Conservation (phyloP, 1,140 invertebrate species). For the Drosophila paulistorum region DNA sequence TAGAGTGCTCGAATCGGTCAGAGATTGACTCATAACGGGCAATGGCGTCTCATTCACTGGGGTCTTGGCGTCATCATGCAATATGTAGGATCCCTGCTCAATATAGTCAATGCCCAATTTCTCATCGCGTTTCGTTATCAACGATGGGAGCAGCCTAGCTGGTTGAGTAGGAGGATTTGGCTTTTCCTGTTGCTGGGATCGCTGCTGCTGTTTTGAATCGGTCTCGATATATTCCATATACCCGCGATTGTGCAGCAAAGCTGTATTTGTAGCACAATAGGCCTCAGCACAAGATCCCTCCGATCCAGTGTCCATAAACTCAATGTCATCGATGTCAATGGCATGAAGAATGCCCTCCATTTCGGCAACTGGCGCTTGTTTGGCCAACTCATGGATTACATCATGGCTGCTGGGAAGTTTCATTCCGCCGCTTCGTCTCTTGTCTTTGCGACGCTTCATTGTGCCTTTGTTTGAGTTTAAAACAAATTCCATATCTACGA, state of each 20-base stretch:
- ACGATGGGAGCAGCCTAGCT: slow-evolving; percentile 28
- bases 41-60: slow-evolving; percentile 74
- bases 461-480: slow-evolving; percentile 85
- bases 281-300: slow-evolving; percentile 86
- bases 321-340: slow-evolving; percentile 84
- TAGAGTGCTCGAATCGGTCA: slow-evolving; percentile 75
- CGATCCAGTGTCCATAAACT: slow-evolving; percentile 90
- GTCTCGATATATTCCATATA: slow-evolving; percentile 88
- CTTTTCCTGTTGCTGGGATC: slow-evolving; percentile 15
- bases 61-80: slow-evolving; percentile 78
- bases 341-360: slow-evolving; percentile 76
- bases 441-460: slow-evolving; percentile 83
- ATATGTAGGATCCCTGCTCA: slow-evolving; percentile 83
- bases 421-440: slow-evolving; percentile 64
- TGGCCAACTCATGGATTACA: slow-evolving; percentile 64
- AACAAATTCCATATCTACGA: slow-evolving; percentile 87
- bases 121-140: slow-evolving; percentile 69
- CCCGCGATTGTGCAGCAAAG: slow-evolving; percentile 86
- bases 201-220: slow-evolving; percentile 40
- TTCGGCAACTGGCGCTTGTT: slow-evolving; percentile 71
- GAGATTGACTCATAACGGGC: slow-evolving; percentile 69
- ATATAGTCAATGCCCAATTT: slow-evolving; percentile 84
- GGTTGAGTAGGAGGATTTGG: neutral
- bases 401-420: slow-evolving; percentile 78
- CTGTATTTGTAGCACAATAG: slow-evolving; percentile 84